Evolutionary conservation across 2,113 vertebrate genomes (phyloP).

Genomic region (Poecile atricapillus): DNA sequence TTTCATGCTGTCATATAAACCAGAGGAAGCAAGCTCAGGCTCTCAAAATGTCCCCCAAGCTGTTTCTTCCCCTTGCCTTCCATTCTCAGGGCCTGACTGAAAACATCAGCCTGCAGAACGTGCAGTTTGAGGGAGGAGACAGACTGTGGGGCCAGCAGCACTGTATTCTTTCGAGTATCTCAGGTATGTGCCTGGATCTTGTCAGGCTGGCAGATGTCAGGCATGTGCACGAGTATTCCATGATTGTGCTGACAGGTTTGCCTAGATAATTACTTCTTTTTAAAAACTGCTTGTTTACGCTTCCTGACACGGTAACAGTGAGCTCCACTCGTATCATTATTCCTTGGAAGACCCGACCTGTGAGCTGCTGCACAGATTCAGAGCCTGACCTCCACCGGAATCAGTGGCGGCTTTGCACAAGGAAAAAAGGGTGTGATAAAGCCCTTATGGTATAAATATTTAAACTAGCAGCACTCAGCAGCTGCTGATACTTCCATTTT

Average conservation of each 20-base stretch:
- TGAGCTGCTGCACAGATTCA: background rate
- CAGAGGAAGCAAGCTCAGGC: background rate
- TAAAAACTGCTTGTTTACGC: background rate
- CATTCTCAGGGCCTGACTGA: background rate
- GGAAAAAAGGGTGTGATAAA: background rate
- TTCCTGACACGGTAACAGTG: background rate
- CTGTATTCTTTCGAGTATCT: background rate
- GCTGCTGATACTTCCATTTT: conserved; percentile 15
- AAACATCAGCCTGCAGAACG: background rate
- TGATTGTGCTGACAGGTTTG: background rate
- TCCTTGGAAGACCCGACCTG: background rate
- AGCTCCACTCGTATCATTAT: background rate
- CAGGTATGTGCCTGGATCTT: background rate
- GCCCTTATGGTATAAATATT: conserved; percentile 13
- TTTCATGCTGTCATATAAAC: background rate
- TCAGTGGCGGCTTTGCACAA: rapidly evolving
- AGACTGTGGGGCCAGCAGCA: background rate
- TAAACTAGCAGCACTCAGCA: background rate
- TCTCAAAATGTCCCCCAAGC: background rate
- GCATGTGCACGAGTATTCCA: background rate
- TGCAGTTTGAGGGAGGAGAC: background rate
- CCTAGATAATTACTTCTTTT: background rate
- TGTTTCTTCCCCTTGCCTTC: background rate
- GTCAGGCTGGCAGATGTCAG: conserved; percentile 31
- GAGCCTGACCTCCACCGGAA: background rate